phyloP scores from a whole-genome alignment of 2,113 vertebrate genomes.

The Lagopus muta region DNA sequence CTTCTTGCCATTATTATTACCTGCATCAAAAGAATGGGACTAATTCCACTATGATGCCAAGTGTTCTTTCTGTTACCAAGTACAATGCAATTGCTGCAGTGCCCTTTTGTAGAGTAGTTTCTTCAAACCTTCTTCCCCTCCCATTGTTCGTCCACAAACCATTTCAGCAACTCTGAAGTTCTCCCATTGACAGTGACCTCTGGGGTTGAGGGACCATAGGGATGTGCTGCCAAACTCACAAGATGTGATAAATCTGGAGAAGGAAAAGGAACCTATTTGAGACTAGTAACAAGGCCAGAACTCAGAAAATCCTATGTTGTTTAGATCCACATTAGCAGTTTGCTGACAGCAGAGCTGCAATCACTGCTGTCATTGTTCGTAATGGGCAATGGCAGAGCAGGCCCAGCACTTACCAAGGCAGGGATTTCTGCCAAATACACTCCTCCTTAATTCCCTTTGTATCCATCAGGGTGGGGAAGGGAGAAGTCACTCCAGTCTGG shows the following conservation, averaged over 20 bases:
- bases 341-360: not conserved
- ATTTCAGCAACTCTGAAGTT: not conserved
- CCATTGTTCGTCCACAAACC: not conserved
- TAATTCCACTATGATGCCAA: rapidly evolving
- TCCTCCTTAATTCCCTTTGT: not conserved
- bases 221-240: rapidly evolving
- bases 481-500: not conserved
- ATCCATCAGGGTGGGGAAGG: not conserved
- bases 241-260: not conserved
- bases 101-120: not conserved
- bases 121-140: not conserved
- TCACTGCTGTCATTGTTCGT: not conserved
- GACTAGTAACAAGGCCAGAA: rapidly evolving
- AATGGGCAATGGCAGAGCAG: not conserved
- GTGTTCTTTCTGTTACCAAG: not conserved
- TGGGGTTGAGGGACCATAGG: rapidly evolving
- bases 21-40: not conserved
- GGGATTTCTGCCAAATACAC: not conserved
- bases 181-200: not conserved
- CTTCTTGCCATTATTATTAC: not conserved
- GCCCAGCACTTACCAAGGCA: rapidly evolving
- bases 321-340: not conserved
- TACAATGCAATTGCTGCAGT: not conserved
- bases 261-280: not conserved
- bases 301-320: rapidly evolving